These are phyloP conservation scores for Nycteola revayana DNA, from an alignment of 2,888 invertebrate genomes.

Conservation along the genomic window DNA sequence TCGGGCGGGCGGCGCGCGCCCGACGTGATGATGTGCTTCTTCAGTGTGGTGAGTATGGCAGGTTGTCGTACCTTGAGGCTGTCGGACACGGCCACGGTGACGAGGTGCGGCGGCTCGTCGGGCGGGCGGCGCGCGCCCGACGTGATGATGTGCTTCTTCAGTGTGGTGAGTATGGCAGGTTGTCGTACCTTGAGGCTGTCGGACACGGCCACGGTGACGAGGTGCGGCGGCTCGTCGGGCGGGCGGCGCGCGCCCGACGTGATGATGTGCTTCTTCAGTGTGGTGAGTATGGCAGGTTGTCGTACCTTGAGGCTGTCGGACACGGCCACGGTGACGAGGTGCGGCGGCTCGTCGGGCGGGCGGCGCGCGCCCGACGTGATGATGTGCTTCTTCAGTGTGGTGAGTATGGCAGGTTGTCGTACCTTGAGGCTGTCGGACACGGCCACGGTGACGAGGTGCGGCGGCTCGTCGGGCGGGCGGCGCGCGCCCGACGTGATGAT, in stretches of 20 bases:
- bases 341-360: conserved; percentile 41
- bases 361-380: conserved; percentile 17
- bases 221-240: conserved; percentile 41
- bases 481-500: conserved; percentile 47
- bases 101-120: conserved; percentile 47
- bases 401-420: no score
- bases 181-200: conserved; percentile 63
- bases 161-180: no score
- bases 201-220: conserved; percentile 65
- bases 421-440: conserved; percentile 68
- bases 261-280: conserved; percentile 59
- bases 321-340: conserved; percentile 64
- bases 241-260: conserved; percentile 32
- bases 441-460: conserved; percentile 54
- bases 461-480: conserved; percentile 30
- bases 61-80: no score
- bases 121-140: conserved; percentile 39
- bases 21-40: conserved; percentile 69
- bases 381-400: no score
- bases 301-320: conserved; percentile 63
- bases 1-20: conserved; percentile 33
- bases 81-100: no score
- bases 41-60: conserved; percentile 69
- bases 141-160: conserved; percentile 70
- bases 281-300: no score